Base-by-base conservation (phyloP, 2,113 vertebrate species). In the Ursus arctos region DNA sequence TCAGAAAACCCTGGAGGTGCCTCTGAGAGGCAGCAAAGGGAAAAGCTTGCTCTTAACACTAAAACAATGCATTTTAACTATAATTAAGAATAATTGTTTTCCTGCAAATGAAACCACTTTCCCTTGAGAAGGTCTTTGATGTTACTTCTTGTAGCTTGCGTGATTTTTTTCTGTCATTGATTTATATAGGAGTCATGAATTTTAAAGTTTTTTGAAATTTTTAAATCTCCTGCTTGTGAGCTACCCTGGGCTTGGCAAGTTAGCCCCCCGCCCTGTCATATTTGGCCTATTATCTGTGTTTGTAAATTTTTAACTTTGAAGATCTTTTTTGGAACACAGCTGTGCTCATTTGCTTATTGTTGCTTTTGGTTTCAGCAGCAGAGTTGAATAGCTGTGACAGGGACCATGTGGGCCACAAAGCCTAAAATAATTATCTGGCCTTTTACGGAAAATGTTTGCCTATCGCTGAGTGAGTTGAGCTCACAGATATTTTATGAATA, bases 21-120 rank as follows among this genome's bases (percentile, higher is more conserved):
- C 43, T 33, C 7, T 49, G 77, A 81, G 43, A 81, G 51, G 36
- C 43, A 31, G 11, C 31, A 90, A 57, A 31, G 55, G 79, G 72
- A 94, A 40, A 81, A 92, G 2, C 0, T 67, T 74, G 24, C 40
- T 55, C 15, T 93, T 67, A 67, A 43, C n/a, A 65, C 18, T 47
- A 71, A 88, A 71, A 55, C 5, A 83, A 0, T 80, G 28, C 9
- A 6, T 94, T 87, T 84, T 69, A 87, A 67, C n/a, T 83, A 4
- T 83, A 94, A 74, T 95, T 94, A 91, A 93, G 82, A 94, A n/a
- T 86, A 83, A 74, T 85, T 69, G 40, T 91, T 11, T 71, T 87
- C 72, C 13, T 84, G 18, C 67, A 95, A 47, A 49, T 95, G 81
- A 86, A 97, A 65, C 13, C 21, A 53, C 28, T 93, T 95, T 40